phyloP scores from a whole-genome alignment of 2,113 vertebrate genomes.

The Entelurus aequoreus region DNA sequence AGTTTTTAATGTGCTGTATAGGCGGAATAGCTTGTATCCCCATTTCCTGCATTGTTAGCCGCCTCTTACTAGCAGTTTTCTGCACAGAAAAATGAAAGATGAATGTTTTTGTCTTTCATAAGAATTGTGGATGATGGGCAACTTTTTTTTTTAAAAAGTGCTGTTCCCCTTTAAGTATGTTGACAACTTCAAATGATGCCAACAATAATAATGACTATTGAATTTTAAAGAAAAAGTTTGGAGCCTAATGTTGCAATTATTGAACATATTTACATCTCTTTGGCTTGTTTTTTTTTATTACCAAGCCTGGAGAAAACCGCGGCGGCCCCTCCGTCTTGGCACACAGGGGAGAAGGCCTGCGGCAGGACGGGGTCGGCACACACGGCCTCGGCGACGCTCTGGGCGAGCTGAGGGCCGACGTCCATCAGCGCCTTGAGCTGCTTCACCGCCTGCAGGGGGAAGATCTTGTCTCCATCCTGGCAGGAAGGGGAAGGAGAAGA shows the following conservation, averaged over 20 bases:
- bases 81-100: too few relatives aligned
- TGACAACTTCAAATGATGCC: too few relatives aligned
- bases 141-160: too few relatives aligned
- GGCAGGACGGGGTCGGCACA: constrained; percentile 65
- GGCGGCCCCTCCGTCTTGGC: constrained; percentile 26
- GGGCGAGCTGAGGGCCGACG: not conserved
- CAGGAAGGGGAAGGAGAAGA: not conserved
- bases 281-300: constrained; percentile 33
- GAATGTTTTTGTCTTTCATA: too few relatives aligned
- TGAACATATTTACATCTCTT: not conserved
- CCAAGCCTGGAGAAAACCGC: constrained; percentile 62
- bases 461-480: constrained; percentile 71
- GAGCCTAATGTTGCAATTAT: not conserved
- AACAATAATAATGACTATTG: too few relatives aligned
- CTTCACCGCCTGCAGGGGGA: constrained; percentile 74
- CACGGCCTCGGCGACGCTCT: accelerated
- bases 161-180: too few relatives aligned
- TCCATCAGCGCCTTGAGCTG: constrained; percentile 66
- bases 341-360: constrained; percentile 61
- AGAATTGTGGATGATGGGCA: too few relatives aligned
- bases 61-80: too few relatives aligned
- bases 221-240: too few relatives aligned
- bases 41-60: too few relatives aligned
- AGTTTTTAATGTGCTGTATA: too few relatives aligned
- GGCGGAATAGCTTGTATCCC: too few relatives aligned